Conservation (phyloP, 2,113 vertebrate genomes). For the Brachypodius melanocephalos region DNA sequence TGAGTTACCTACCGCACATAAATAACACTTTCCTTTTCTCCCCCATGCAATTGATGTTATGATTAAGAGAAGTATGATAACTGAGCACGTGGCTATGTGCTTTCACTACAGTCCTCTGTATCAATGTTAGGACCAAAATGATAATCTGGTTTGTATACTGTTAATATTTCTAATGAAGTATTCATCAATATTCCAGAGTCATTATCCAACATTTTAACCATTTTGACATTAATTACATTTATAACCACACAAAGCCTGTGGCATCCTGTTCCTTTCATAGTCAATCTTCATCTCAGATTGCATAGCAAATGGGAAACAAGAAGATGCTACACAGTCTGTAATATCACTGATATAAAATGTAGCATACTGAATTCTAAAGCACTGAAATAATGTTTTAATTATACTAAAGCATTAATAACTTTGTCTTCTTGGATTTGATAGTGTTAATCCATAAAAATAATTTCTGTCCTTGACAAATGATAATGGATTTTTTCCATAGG, state of each 20-base stretch:
- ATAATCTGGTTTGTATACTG: background rate
- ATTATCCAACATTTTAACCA: background rate
- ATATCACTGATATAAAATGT: background rate
- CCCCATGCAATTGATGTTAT: background rate
- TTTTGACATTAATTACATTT: constrained; percentile 54
- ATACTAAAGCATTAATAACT: constrained; percentile 20
- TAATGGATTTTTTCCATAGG: constrained; percentile 1
- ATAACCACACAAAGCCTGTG: constrained; percentile 18
- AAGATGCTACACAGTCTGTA: background rate
- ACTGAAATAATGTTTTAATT: constrained; percentile 27
- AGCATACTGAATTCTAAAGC: background rate
- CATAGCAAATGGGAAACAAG: constrained; percentile 11
- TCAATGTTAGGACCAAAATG: background rate
- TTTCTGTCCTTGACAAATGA: constrained; percentile 22
- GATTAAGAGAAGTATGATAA: background rate
- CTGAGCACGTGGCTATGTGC: background rate
- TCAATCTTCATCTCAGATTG: constrained; percentile 14
- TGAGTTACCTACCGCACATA: background rate
- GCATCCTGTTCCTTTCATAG: constrained; percentile 16
- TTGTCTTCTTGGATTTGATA: constrained; percentile 5
- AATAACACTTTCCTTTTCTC: background rate
- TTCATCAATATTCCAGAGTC: constrained; percentile 9
- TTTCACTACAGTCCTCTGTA: background rate
- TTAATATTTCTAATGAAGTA: constrained; percentile 1
- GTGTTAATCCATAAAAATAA: constrained; percentile 25